Evolutionary conservation across 2,888 invertebrate genomes (phyloP).

Genomic region (Carabus problematicus): DNA sequence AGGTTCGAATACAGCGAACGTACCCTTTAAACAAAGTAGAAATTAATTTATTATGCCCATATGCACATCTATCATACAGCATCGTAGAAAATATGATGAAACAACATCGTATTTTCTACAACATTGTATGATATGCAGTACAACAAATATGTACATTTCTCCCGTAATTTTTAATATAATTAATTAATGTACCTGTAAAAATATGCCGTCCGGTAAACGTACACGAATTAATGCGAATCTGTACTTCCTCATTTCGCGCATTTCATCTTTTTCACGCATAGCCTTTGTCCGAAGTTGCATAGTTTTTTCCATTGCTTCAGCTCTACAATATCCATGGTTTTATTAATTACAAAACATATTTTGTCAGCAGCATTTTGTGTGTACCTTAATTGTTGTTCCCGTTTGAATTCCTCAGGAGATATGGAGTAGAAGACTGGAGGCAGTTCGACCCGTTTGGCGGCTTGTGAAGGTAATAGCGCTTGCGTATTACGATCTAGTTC

Average conservation of each 20-base stretch:
- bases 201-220: slow-evolving; percentile 86
- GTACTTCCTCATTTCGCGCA: slow-evolving; percentile 80
- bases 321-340: slow-evolving; percentile 59
- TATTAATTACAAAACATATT: slow-evolving; percentile 5
- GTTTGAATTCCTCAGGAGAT: slow-evolving; percentile 82
- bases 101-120: too few species aligned
- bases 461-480: slow-evolving; percentile 81
- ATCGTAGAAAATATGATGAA: too few species aligned
- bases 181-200: slow-evolving; percentile 70
- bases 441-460: slow-evolving; percentile 70
- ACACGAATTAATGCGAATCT: slow-evolving; percentile 86
- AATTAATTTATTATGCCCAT: too few species aligned
- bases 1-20: slow-evolving; percentile 85
- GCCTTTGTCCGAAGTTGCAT: slow-evolving; percentile 91
- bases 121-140: too few species aligned
- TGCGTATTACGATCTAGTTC: slow-evolving; percentile 87
- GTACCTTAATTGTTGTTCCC: slow-evolving; percentile 79
- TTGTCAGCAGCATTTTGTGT: slow-evolving; percentile 8
- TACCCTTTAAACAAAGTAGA: slow-evolving; percentile 70
- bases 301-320: slow-evolving; percentile 79
- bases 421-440: slow-evolving; percentile 87
- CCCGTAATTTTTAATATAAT: too few species aligned
- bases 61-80: too few species aligned
- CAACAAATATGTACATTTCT: not conserved
- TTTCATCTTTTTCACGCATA: slow-evolving; percentile 91